Percentiles rank a stretch among this genome's conserved stretches.
These are phyloP conservation scores for Spilarctia lutea DNA, from an alignment of 2,888 invertebrate species.

Conservation along the genomic window DNA sequence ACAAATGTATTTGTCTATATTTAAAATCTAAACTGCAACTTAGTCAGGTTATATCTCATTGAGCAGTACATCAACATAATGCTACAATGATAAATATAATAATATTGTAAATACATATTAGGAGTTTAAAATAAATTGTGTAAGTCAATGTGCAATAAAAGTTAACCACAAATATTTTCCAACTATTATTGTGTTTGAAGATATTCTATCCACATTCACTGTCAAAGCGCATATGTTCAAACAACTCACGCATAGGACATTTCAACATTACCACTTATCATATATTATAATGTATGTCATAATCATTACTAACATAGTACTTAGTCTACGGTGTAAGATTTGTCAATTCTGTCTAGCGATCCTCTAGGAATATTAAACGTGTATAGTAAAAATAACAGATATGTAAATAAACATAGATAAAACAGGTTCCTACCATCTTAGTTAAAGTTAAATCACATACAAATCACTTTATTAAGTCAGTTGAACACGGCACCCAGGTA, in stretches of 20 bases:
- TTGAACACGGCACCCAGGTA: too few species aligned
- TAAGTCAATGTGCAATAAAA: not conserved
- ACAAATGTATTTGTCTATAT: not conserved
- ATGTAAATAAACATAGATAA: not conserved
- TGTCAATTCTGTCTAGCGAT: not conserved
- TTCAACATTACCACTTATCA: conserved; percentile 35
- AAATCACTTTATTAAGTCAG: not conserved
- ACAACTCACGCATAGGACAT: conserved; percentile 39
- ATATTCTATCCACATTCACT: conserved; percentile 27
- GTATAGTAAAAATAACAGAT: not conserved
- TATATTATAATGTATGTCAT: conserved; percentile 13
- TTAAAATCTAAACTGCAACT: not conserved
- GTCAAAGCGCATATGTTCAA: conserved; percentile 37
- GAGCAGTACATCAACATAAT: not conserved
- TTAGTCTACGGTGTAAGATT: conserved; percentile 43
- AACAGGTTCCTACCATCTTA: not conserved
- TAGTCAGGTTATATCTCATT: not conserved
- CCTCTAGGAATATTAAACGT: not conserved
- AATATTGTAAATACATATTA: not conserved
- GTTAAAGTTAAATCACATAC: not conserved
- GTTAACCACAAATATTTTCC: not conserved
- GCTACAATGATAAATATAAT: not conserved
- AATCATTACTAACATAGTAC: conserved; percentile 47
- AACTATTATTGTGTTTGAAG: not conserved
- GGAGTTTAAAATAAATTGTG: not conserved